phyloP scores from a whole-genome alignment of 1,140 invertebrate species.

The Drosophila erecta region DNA sequence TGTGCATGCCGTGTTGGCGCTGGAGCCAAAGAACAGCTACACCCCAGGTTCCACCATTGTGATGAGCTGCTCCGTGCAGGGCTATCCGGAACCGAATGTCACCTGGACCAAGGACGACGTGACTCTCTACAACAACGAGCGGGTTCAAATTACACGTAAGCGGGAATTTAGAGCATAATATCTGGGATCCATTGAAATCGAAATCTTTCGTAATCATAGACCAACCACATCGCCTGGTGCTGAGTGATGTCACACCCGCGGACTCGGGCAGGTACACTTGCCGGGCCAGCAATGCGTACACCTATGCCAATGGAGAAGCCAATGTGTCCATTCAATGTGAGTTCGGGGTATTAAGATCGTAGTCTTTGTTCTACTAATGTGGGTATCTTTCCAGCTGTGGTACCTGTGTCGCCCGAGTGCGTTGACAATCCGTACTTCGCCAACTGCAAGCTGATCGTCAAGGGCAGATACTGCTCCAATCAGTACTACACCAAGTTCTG shows the following conservation, averaged over 20 bases:
- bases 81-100: slow-evolving; percentile 90
- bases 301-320: slow-evolving; percentile 87
- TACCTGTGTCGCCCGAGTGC: slow-evolving; percentile 91
- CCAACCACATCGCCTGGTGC: slow-evolving; percentile 88
- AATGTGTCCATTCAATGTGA: slow-evolving; percentile 90
- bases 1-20: slow-evolving; percentile 87
- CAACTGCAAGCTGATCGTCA: slow-evolving; percentile 94
- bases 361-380: neutral
- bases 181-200: neutral
- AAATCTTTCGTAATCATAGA: slow-evolving; percentile 13
- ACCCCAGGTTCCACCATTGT: slow-evolving; percentile 88
- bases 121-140: slow-evolving; percentile 64
- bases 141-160: slow-evolving; percentile 73
- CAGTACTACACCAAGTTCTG: slow-evolving; percentile 96
- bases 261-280: slow-evolving; percentile 93
- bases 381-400: slow-evolving; percentile 86
- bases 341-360: neutral
- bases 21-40: slow-evolving; percentile 86
- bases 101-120: slow-evolving; percentile 92
- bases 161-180: neutral
- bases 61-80: slow-evolving; percentile 91
- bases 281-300: slow-evolving; percentile 90
- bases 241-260: slow-evolving; percentile 87
- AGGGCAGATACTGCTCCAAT: slow-evolving; percentile 92
- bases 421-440: slow-evolving; percentile 95